Evolutionary conservation across 2,113 vertebrate species (phyloP), one percentile per base, ranked within the genome.

Genomic region (Cinclus mexicanus): DNA sequence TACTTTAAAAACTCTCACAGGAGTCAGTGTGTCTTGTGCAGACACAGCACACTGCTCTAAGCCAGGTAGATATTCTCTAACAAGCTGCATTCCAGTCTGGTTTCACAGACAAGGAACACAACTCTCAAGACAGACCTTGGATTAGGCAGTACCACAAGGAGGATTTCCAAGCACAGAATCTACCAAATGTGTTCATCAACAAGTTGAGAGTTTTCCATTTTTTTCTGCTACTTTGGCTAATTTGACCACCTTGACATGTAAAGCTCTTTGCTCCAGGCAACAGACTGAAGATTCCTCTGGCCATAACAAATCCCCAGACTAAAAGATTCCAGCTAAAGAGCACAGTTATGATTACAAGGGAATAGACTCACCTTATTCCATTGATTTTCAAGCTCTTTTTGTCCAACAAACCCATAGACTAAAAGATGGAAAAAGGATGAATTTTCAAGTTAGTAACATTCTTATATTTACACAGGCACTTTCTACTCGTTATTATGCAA

Each of bases 331-430:
- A 90, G 39, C 14, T 39, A 7, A 76, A 70, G 16, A 69, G 25
- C 50, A 17, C 2, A 65, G 18, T 65, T 56, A 23, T 5, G 7
- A 13, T 42, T 12, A 55, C 5, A 87, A 50, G 71, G 56, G 14
- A 57, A 33, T 8, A 57, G 6, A 97, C 99, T 98, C 95, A 99
- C 99, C 99, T 99, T 97, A 99, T 99, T 35, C 99, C 99, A 21
- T 37, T 98, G 91, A 99, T 99, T 98, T 99, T 99, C 96, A 99
- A 98, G 97, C 99, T 99, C 97, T 99, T 99, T 98, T 99, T 99
- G 97, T 99, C 99, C 95, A 99, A 97, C 91, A 99, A 97, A 49
- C 99, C 99, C 99, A 99, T 99, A 4, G 99, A 99, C 99, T 99
- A 46, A 14, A 71, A 81, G 35, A 31, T 13, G 29, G 35, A 20